A percentile compares a stretch with the other conserved stretches of the same genome.
These are phyloP conservation scores for Rhabdornis inornatus DNA, from an alignment of 2,113 vertebrate genomes.

Conservation along the genomic window DNA sequence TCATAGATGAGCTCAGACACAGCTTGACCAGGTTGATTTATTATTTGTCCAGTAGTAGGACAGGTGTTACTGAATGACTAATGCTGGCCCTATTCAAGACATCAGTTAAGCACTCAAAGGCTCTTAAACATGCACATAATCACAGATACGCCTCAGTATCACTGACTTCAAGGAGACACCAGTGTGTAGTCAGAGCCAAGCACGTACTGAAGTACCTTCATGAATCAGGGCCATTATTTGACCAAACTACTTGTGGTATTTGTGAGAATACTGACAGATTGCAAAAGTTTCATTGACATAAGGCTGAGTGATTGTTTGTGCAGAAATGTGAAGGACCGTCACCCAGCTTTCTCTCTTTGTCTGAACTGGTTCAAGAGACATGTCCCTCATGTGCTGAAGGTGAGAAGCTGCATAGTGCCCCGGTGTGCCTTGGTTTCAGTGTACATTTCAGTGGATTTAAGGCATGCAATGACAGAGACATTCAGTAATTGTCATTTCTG, in stretches of 20 bases:
- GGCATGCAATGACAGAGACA: not conserved
- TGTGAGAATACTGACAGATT: not conserved
- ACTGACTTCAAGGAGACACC: not conserved
- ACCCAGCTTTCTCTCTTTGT: not conserved
- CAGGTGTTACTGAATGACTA: constrained; percentile 10
- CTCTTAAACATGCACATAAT: not conserved
- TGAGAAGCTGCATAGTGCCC: not conserved
- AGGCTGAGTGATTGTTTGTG: not conserved
- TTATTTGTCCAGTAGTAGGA: not conserved
- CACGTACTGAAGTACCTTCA: not conserved
- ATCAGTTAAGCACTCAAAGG: not conserved
- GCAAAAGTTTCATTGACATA: not conserved
- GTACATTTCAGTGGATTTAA: not conserved
- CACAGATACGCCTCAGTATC: not conserved
- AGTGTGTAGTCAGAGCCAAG: not conserved
- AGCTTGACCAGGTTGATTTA: not conserved
- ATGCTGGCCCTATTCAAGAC: not conserved
- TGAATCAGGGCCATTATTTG: not conserved
- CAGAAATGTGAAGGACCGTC: not conserved
- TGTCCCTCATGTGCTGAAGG: not conserved
- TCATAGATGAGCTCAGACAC: not conserved
- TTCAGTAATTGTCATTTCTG: not conserved
- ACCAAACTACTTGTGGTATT: not conserved
- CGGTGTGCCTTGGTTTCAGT: not conserved
- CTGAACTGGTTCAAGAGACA: not conserved